Evolutionary conservation across 1,140 invertebrate genomes (phyloP).

Genomic region (Pogonomyrmex barbatus): DNA sequence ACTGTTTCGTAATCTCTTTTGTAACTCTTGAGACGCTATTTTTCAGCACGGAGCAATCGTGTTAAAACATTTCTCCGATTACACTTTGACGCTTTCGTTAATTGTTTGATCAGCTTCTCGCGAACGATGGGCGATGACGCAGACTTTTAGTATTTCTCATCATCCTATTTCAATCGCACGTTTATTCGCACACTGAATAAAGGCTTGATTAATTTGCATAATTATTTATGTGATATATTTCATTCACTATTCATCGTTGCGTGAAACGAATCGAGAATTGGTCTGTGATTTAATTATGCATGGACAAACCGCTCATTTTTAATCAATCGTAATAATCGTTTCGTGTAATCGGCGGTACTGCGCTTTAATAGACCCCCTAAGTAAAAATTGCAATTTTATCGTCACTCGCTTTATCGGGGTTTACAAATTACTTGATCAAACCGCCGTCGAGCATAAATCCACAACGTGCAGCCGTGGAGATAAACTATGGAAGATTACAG

Average conservation of each 20-base stretch:
- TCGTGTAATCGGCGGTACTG: neutral
- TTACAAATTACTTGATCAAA: constrained; percentile 42
- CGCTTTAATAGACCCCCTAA: neutral
- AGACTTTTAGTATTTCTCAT: neutral
- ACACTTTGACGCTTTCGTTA: constrained; percentile 2
- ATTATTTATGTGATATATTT: neutral
- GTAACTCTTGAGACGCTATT: neutral
- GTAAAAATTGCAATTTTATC: constrained; percentile 18
- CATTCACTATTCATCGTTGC: no score
- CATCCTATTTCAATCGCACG: neutral
- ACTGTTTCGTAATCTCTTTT: neutral
- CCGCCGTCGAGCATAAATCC: constrained; percentile 5
- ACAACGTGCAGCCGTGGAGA: neutral
- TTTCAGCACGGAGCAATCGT: neutral
- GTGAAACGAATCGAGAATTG: neutral
- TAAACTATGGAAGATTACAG: constrained; percentile 41
- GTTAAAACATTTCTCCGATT: neutral
- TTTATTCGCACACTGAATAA: neutral
- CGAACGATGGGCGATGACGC: neutral
- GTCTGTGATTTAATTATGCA: neutral
- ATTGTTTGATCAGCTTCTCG: neutral
- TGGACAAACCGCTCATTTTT: neutral
- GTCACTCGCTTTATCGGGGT: constrained; percentile 16
- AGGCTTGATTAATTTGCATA: neutral
- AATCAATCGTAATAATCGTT: neutral